Base-by-base conservation (phyloP, 2,888 invertebrate genomes). In the Phortica magna region DNA sequence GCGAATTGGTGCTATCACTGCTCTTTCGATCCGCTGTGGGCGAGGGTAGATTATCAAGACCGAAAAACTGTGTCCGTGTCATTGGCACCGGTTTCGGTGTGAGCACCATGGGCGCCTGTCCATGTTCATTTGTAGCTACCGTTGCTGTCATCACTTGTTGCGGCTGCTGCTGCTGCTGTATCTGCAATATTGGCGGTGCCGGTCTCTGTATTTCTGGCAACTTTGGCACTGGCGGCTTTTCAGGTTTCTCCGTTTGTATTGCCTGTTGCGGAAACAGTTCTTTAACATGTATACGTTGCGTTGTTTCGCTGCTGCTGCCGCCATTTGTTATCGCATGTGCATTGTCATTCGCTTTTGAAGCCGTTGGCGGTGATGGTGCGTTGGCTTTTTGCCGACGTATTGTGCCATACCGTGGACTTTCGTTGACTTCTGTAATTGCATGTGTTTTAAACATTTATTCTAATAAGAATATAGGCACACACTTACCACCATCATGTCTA, bases 1-100 rank as follows among this genome's bases (percentile, higher is more conserved):
- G 81, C 74, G 90, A 89, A 48, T 83, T 84, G 42, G 90, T 82
- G 77, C 91, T 90, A 4, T 90, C 91, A 1, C 82, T 86, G 53
- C 90, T 90, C 76, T 87, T 89, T 22, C 90, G 90, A 81, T 90
- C 91, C 2, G 89, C 88, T 17, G 85, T 87, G 1, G 90, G 90
- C 41, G 90, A 90, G 1, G 90, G 90, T 76, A 90, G 79, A 76
- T 82, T 90, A 55, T 90, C 90, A 57, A 90, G 78, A 14, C 90
- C 90, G 78, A 90, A 90, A 80, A 90, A 90, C 78, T 90, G 90
- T 7, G 90, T 90, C 48, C 90, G 89, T 43, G 90, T 90, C 90
- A 90, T 90, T 70, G 90, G 90, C 75, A 91, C 90, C 14, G 90
- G 90, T 80, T 90, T 90, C 42, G 90, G 87, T 17, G 90, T 83